Evolutionary conservation across 2,797 vertebrate genomes (phyloP), one percentile per base, ranked within the genome.

Genomic region (Enteromius mattozi): DNA sequence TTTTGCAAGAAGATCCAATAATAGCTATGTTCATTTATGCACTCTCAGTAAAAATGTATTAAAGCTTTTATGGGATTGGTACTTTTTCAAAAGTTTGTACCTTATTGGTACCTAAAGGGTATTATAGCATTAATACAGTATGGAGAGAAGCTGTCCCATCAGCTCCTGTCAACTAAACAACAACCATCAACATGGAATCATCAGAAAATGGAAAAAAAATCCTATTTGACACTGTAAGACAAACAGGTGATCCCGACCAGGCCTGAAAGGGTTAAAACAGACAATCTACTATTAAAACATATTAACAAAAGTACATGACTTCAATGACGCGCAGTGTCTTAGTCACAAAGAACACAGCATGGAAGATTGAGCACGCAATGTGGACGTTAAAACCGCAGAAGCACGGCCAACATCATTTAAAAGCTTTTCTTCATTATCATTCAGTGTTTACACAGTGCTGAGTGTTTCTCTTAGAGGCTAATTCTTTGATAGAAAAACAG

Each of bases 351-450:
- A 70, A 70, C 4, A 2, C 71, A 40, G 33, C 49, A 21, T 19
- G 49, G n/a, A 61, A 82, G 45, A 75, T 19, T 76, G 47, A 74
- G 45, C 19, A 42, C 37, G 72, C 65, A 61, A 75, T 33, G 59
- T 61, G 51, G 68, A 76, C 68, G 40, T 79, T 84, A 81, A 78
- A 78, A 69, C 54, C 17, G 30, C 45, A 78, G 70, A 84, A 72
- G 49, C 69, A 80, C 61, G 80, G 65, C 59, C 47, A 17, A 37
- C 45, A 71, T 61, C 83, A 85, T n/a, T 72, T 74, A 84, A 86
- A 85, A 79, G 78, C 66, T 86, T 74, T 37, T 42, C 61, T 85
- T 89, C 65, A 87, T 89, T 86, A 84, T 69, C 88, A 87, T 86
- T 76, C 88, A 79, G 74, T 61, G 74, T 86, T 82, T 79, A 81